Evolutionary conservation across 2,113 vertebrate species (phyloP).

Genomic region (Malaclemys terrapin): DNA sequence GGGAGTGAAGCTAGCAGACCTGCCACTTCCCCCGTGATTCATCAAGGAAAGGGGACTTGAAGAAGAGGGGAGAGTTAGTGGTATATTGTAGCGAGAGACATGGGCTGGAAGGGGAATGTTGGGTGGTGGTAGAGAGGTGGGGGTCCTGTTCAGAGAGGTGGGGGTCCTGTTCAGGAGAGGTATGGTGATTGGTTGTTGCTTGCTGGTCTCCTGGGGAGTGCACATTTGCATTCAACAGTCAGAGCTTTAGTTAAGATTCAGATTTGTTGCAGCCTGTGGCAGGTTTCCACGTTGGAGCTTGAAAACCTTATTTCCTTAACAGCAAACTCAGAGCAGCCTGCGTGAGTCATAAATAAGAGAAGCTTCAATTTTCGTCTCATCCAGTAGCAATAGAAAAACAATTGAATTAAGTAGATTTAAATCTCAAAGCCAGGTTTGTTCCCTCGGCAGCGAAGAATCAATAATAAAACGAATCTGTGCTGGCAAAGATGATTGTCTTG

Average conservation of each 20-base stretch:
- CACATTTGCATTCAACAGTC: background rate
- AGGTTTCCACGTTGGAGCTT: background rate
- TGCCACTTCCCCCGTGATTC: background rate
- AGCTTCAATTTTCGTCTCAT: background rate
- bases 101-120: background rate
- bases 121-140: background rate
- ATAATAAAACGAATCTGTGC: background rate
- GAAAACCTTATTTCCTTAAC: too few relatives aligned
- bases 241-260: background rate
- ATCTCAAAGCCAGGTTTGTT: background rate
- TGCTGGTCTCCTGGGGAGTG: background rate
- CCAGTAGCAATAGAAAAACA: background rate
- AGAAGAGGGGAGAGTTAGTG: background rate
- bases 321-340: background rate
- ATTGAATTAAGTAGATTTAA: background rate
- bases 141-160: background rate
- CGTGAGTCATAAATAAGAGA: background rate
- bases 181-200: background rate
- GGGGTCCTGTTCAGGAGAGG: background rate
- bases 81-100: background rate
- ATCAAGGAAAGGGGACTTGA: accelerated
- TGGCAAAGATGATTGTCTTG: background rate
- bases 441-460: background rate
- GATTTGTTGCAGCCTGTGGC: background rate
- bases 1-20: background rate